Conservation (phyloP, 1,140 invertebrate species). For the Tetramorium alpestre region DNA sequence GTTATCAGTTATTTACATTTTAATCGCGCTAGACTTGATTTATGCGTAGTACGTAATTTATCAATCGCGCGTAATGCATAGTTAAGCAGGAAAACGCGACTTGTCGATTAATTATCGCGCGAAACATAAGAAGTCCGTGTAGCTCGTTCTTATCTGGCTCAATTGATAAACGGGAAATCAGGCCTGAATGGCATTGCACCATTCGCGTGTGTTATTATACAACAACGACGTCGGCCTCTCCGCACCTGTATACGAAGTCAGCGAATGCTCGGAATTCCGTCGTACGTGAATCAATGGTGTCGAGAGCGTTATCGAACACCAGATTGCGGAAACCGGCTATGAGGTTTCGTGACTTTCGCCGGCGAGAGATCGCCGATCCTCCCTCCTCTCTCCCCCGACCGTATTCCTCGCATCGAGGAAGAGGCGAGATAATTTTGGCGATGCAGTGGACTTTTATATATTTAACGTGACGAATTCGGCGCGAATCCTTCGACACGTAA, state of each 20-base stretch:
- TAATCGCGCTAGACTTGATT: neutral
- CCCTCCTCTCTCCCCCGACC: neutral
- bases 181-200: conserved; percentile 31
- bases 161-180: conserved; percentile 43
- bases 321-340: conserved; percentile 33
- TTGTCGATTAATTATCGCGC: conserved; percentile 23
- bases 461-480: conserved; percentile 8
- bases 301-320: conserved; percentile 21
- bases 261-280: conserved; percentile 45
- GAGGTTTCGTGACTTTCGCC: conserved; percentile 23
- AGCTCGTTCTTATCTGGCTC: conserved; percentile 40
- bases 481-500: neutral
- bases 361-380: conserved; percentile 8
- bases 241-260: conserved; percentile 23
- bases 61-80: neutral
- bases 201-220: conserved; percentile 39
- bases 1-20: neutral
- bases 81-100: neutral
- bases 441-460: conserved; percentile 6
- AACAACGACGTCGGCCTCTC: conserved; percentile 12
- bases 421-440: conserved; percentile 20
- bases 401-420: neutral
- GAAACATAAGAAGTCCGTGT: conserved; percentile 9
- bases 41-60: neutral
- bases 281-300: conserved; percentile 28